A percentile compares a stretch with the other conserved stretches of the same genome.
These are phyloP conservation scores for Centrocercus urophasianus DNA, from an alignment of 2,113 vertebrate genomes.

Conservation along the genomic window DNA sequence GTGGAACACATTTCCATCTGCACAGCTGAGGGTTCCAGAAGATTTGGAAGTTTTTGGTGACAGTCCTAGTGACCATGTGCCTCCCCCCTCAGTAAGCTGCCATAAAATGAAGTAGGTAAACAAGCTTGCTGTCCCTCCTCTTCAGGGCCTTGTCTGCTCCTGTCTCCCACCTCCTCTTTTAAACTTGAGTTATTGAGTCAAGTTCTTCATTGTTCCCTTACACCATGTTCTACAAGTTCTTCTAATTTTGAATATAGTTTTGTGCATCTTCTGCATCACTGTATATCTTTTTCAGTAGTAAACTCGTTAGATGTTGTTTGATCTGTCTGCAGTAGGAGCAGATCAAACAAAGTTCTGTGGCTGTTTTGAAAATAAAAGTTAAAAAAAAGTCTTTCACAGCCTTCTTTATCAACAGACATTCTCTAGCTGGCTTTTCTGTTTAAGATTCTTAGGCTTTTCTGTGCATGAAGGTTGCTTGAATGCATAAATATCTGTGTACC, in stretches of 20 bases:
- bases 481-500: neutral
- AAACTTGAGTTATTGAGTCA: too few species aligned
- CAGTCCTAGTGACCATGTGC: too few species aligned
- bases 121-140: too few species aligned
- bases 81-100: too few species aligned
- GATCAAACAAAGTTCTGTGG: neutral
- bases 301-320: neutral
- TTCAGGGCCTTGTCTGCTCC: too few species aligned
- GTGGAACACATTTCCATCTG: too few species aligned
- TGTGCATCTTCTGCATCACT: accelerated
- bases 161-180: too few species aligned
- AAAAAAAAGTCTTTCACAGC: neutral
- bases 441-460: neutral
- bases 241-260: neutral
- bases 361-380: neutral
- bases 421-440: neutral
- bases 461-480: neutral
- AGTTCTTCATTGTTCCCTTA: too few species aligned
- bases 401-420: accelerated
- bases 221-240: neutral
- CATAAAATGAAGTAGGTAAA: too few species aligned
- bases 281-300: neutral
- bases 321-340: neutral
- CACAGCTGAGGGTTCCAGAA: too few species aligned
- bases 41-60: too few species aligned